phyloP scores from a whole-genome alignment of 2,888 invertebrate genomes.

The Epinotia nisella region DNA sequence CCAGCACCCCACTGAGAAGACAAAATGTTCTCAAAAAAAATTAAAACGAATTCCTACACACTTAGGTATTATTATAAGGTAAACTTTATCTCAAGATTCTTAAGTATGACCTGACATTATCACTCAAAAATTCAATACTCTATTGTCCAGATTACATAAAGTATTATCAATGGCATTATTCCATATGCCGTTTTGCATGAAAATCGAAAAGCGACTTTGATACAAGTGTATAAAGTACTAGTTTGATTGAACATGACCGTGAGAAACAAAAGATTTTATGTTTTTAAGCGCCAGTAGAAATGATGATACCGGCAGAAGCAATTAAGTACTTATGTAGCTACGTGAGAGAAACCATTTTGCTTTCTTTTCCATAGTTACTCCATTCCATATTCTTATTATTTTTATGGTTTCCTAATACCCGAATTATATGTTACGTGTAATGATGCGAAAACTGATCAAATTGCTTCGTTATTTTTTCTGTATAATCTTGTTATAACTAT shows the following conservation, averaged over 20 bases:
- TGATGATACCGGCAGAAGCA: slow-evolving; percentile 32
- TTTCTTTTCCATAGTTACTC: slow-evolving; percentile 34
- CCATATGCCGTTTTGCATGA: neutral
- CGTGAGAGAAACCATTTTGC: slow-evolving; percentile 40
- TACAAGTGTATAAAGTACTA: neutral
- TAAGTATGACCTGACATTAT: slow-evolving; percentile 32
- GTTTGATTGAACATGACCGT: slow-evolving; percentile 5
- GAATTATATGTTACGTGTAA: slow-evolving; percentile 14
- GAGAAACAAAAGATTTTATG: slow-evolving; percentile 25
- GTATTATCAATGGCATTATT: slow-evolving; percentile 14
- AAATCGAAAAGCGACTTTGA: slow-evolving; percentile 2
- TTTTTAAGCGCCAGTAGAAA: slow-evolving; percentile 33
- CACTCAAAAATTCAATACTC: slow-evolving; percentile 22
- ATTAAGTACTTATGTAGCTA: slow-evolving; percentile 31
- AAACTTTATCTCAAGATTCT: neutral
- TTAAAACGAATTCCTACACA: too few species aligned
- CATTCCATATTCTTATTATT: slow-evolving; percentile 37
- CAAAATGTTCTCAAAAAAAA: too few species aligned
- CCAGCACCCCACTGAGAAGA: too few species aligned
- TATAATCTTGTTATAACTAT: neutral
- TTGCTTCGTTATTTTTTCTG: slow-evolving; percentile 15
- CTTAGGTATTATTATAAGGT: slow-evolving; percentile 1
- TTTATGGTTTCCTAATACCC: slow-evolving; percentile 30
- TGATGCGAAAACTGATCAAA: slow-evolving; percentile 12
- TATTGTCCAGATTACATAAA: slow-evolving; percentile 35